phyloP scores from a whole-genome alignment of 2,888 invertebrate species.

The Acrobasis consociella region DNA sequence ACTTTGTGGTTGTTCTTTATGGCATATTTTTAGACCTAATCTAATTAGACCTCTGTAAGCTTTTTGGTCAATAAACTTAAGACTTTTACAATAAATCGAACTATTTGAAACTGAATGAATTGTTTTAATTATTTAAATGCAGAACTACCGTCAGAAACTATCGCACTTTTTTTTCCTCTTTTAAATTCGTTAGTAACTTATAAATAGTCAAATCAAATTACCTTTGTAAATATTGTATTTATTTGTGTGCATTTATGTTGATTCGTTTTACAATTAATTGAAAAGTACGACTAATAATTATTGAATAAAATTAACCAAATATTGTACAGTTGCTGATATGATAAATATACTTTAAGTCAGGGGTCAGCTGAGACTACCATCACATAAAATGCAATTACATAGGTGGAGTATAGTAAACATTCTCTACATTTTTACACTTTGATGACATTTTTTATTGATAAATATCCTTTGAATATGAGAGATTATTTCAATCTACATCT shows the following conservation, averaged over 20 bases:
- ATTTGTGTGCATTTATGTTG: slow-evolving; percentile 45
- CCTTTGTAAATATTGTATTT: slow-evolving; percentile 52
- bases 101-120: not conserved
- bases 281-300: slow-evolving; percentile 1
- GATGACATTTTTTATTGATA: not conserved
- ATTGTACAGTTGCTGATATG: not conserved
- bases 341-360: not conserved
- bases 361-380: not conserved
- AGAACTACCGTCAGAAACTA: too few relatives aligned
- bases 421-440: not conserved
- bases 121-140: not conserved
- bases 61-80: slow-evolving; percentile 15
- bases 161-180: too few relatives aligned
- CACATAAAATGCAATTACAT: not conserved
- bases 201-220: not conserved
- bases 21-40: slow-evolving; percentile 12
- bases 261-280: slow-evolving; percentile 1
- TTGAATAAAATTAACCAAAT: not conserved
- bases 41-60: not conserved
- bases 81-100: slow-evolving; percentile 6
- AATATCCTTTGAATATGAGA: too few relatives aligned
- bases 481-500: too few relatives aligned
- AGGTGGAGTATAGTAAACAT: not conserved
- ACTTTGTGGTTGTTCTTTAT: too few relatives aligned
- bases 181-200: too few relatives aligned